Evolutionary conservation across 1,140 invertebrate species (phyloP), one percentile per base, ranked within the genome.

Genomic region (Pemphigus obesinymphae): DNA sequence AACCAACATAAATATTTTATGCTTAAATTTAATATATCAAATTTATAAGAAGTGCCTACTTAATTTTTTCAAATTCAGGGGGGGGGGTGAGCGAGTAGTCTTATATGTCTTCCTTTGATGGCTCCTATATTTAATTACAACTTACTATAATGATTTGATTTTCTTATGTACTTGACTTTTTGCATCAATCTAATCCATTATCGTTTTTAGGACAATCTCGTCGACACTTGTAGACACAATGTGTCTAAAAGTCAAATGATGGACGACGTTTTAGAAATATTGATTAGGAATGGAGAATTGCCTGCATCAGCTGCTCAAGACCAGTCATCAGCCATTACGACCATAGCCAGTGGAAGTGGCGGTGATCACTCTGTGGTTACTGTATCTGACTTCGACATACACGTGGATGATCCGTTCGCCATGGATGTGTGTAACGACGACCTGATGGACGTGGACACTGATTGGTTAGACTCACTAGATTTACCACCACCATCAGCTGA

Each of bases 191-290:
- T 73, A 26, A 73, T 45, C 20, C 13, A 5, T 26, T 63, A n/a
- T 15, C 48, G 17, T 1, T 78, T 78, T 78, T 5, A 80, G 76
- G 76, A 80, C 3, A n/a, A 55, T 58, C 55, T 80, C 3, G 37
- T 5, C 0, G 82, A 83, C n/a, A 85, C 85, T 61, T 89, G 89
- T 83, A 88, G 93, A 20, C 94, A 95, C 85, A 83, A 70, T 93
- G 92, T 86, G 6, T 61, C 53, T 26, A 80, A 80, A 63, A 75
- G 55, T 48, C 95, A 97, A 87, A 93, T 94, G 50, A 94, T 98
- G 82, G 96, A 97, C 86, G 96, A 98, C 87, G 96, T 98, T 0
- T 87, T 98, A n/a, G 96, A 97, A 85, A 97, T 98, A 84, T 89
- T 98, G 0, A 97, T 97, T 26, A 93, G 96, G 86, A 96, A 96